Evolutionary conservation across 2,113 vertebrate species (phyloP), one percentile per base, ranked within the genome.

Genomic region (Epinephelus moara): DNA sequence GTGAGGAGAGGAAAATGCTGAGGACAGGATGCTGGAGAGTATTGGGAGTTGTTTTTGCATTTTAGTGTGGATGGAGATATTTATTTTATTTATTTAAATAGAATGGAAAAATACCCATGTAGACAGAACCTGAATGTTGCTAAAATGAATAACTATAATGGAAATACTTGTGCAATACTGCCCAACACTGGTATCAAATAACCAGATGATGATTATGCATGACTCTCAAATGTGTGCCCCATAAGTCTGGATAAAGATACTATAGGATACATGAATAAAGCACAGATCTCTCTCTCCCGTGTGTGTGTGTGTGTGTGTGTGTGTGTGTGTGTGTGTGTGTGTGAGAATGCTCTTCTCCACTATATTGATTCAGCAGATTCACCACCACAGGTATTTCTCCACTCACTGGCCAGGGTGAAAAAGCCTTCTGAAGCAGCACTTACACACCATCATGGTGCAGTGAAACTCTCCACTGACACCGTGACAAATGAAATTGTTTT

Each of bases 401-500:
- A 15, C 73, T 75, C 45, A 14, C 21, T 9, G 14, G 55, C 2
- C 2, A 4, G 0, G 52, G 14, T 70, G 80, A 66, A 47, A 76
- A 63, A 40, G 37, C 33, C 40, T 15, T 53, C 12, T 52, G 27
- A 71, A 77, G 25, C 18, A 74, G 72, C 75, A 2, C 70, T 75
- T 56, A 47, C 50, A 87, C 53, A 81, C 49, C 25, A 61, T 75
- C 64, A 60, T 23, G 57, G 69, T 50, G 80, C 40, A 66, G 37
- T 61, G 68, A 67, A 80, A 75, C 75, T 82, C 63, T 78, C 59
- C 53, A 18, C 68, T 80, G 71, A 82, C 87, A 84, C 81, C n/a
- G 45, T 86, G 81, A 88, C 81, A 85, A 88, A 84, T 83, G 30
- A 82, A 86, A 90, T 85, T 74, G 84, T 88, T 90, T 83, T 81